Conservation (phyloP, 2,888 invertebrate species). For the Strigamia crassipes region DNA sequence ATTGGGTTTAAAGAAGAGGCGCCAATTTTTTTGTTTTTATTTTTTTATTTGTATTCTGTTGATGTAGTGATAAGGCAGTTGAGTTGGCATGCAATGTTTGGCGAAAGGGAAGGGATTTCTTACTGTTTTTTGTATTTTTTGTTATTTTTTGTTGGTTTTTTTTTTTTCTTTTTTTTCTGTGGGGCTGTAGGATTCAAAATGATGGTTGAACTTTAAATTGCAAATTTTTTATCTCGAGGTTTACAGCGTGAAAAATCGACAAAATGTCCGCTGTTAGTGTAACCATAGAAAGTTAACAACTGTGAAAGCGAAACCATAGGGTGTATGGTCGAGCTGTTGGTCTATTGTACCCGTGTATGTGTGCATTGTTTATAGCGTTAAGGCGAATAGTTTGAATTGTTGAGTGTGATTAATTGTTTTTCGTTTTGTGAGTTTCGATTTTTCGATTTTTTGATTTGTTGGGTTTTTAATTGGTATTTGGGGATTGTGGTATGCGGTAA, state of each 20-base stretch:
- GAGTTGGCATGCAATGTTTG: background rate
- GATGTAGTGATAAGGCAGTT: background rate
- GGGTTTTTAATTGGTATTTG: no score
- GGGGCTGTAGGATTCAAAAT: background rate
- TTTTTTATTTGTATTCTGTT: background rate
- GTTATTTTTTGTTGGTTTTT: background rate
- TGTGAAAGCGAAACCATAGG: no score
- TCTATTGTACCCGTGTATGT: no score
- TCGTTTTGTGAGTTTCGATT: no score
- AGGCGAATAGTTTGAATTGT: no score
- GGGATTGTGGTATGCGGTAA: no score
- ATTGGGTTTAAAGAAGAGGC: slow-evolving; percentile 3
- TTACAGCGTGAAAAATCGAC: background rate
- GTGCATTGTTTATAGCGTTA: no score
- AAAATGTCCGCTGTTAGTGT: background rate
- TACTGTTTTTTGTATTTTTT: background rate
- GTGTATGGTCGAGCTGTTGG: no score
- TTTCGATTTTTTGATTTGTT: no score
- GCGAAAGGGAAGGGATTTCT: background rate
- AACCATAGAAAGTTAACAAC: background rate
- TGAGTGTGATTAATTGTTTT: no score
- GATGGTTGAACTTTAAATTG: slow-evolving; percentile 4
- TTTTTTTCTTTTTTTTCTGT: background rate
- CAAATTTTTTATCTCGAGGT: background rate
- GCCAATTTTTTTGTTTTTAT: background rate